Conservation (phyloP, 2,113 vertebrate genomes). For the Poicephalus meyeri region DNA sequence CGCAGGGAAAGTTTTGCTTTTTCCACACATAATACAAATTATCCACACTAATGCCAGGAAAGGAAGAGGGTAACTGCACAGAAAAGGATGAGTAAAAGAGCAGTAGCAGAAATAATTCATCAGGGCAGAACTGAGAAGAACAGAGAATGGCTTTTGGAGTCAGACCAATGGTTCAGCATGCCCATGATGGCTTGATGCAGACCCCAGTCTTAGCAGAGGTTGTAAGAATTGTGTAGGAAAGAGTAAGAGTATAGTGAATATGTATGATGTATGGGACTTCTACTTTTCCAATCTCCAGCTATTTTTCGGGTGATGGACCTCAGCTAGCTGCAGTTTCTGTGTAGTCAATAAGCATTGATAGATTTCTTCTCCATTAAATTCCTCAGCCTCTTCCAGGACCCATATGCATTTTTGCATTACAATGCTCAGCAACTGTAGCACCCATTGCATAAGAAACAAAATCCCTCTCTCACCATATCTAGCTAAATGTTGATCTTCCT, state of each 20-base stretch:
- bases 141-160: not conserved
- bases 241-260: not conserved
- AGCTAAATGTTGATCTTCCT: not conserved
- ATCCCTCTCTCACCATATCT: not conserved
- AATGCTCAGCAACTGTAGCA: not conserved
- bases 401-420: not conserved
- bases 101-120: not conserved
- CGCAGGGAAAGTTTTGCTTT: not conserved
- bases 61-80: not conserved
- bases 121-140: not conserved
- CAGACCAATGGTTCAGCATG: not conserved
- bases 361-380: not conserved
- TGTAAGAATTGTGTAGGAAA: not conserved
- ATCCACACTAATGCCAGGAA: not conserved
- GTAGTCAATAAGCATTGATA: not conserved
- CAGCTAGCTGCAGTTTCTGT: not conserved
- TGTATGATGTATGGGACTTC: not conserved
- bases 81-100: not conserved
- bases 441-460: not conserved
- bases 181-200: not conserved
- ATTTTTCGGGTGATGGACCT: not conserved
- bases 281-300: not conserved
- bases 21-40: not conserved
- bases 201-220: not conserved
- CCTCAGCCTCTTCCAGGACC: not conserved